Evolutionary conservation across 2,113 vertebrate genomes (phyloP).

Genomic region (Centropus unirufus): DNA sequence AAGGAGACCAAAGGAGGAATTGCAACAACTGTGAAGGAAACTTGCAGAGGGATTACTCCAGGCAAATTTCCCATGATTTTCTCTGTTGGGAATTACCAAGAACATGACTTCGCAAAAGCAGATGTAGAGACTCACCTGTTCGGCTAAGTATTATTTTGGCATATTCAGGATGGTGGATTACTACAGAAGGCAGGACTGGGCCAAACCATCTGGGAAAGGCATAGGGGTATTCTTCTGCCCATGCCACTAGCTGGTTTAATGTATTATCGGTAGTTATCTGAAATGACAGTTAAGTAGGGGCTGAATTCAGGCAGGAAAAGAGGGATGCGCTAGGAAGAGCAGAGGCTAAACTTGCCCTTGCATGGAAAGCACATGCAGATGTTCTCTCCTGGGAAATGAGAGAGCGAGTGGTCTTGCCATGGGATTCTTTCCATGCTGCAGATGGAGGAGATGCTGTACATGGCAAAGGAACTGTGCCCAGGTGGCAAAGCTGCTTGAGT

Average conservation of each 20-base stretch:
- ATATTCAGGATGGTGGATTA: conserved; percentile 83
- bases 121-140: conserved; percentile 7
- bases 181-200: conserved; percentile 59
- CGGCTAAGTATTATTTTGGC: conserved; percentile 69
- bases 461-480: background rate
- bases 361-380: background rate
- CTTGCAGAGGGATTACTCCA: background rate
- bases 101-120: background rate
- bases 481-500: background rate
- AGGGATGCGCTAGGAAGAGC: background rate
- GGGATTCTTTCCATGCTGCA: background rate
- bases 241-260: conserved; percentile 23
- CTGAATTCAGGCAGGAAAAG: conserved; percentile 28
- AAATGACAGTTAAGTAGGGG: conserved; percentile 26
- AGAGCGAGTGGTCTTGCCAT: fast-evolving
- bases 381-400: background rate
- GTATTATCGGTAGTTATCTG: conserved; percentile 53
- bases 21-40: background rate
- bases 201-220: conserved; percentile 80
- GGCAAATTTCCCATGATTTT: background rate
- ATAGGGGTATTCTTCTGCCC: conserved; percentile 73
- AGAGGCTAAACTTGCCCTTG: background rate
- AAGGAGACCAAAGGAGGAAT: background rate
- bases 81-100: background rate
- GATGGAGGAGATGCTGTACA: background rate